A percentile compares a stretch with the other conserved stretches of the same genome.
phyloP scores from a whole-genome alignment of 2,888 invertebrate genomes.

The Synergus laeviventris region DNA sequence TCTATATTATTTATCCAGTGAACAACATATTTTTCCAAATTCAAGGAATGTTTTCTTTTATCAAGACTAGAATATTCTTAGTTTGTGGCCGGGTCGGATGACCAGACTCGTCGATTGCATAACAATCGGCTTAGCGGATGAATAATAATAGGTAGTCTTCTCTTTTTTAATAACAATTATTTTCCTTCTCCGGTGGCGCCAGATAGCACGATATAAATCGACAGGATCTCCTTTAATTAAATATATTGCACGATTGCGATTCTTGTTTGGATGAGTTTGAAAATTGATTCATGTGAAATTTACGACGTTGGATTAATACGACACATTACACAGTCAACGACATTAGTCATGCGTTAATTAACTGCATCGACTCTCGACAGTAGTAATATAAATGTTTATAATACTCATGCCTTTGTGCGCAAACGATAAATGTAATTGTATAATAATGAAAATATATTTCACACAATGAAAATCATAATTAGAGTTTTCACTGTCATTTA shows the following conservation, averaged over 20 bases:
- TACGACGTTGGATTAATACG: too few relatives aligned
- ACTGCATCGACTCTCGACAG: background rate
- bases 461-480: background rate
- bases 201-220: slow-evolving; percentile 1
- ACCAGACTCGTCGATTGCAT: slow-evolving; percentile 48
- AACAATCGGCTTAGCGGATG: slow-evolving; percentile 49
- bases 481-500: background rate
- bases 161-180: slow-evolving; percentile 48
- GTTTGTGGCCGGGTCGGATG: slow-evolving; percentile 44
- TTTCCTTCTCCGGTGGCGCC: slow-evolving; percentile 43
- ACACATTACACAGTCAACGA: too few relatives aligned
- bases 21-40: slow-evolving; percentile 5
- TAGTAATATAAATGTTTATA: background rate
- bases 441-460: background rate
- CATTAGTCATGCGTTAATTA: background rate
- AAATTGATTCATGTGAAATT: too few relatives aligned
- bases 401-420: background rate
- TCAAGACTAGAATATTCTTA: slow-evolving; percentile 11
- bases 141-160: slow-evolving; percentile 51
- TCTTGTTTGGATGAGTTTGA: background rate
- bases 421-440: too few relatives aligned
- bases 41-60: slow-evolving; percentile 12
- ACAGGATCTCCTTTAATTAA: background rate
- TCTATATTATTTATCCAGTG: too few relatives aligned
- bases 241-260: too few relatives aligned